Evolutionary conservation across 2,113 vertebrate species (phyloP).

Genomic region (Electrona antarctica): DNA sequence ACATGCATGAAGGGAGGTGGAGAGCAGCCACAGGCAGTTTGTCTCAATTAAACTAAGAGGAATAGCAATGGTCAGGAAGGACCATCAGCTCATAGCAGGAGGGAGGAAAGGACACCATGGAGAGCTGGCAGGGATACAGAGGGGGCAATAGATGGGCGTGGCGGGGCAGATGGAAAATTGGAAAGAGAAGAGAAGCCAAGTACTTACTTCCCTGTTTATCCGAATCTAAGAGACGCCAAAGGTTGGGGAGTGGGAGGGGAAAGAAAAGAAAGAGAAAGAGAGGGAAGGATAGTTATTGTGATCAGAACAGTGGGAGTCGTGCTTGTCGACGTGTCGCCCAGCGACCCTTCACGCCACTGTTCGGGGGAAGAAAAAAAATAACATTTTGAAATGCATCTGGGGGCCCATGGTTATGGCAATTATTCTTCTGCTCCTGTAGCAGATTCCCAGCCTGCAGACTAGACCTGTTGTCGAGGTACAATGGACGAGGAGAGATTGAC

Average conservation of each 20-base stretch:
- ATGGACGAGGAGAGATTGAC: slow-evolving; percentile 22
- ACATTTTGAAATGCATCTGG: neutral
- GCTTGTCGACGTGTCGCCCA: no score
- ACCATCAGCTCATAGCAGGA: slow-evolving; percentile 40
- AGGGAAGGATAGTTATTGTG: slow-evolving; percentile 66
- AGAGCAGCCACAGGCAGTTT: slow-evolving; percentile 6
- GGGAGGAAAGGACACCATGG: slow-evolving; percentile 4
- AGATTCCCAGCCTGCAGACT: no score
- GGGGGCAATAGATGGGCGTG: slow-evolving; percentile 1
- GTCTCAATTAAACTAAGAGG: slow-evolving; percentile 10
- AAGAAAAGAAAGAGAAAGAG: slow-evolving; percentile 24
- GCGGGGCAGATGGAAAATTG: slow-evolving; percentile 20
- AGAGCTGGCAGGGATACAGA: slow-evolving; percentile 17
- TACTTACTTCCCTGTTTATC: slow-evolving; percentile 89
- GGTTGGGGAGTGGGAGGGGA: slow-evolving; percentile 43
- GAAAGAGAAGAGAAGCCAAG: slow-evolving; percentile 64
- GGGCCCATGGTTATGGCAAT: no score
- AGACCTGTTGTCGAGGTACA: neutral
- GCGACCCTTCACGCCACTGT: no score
- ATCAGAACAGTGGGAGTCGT: slow-evolving; percentile 33
- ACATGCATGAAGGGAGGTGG: no score
- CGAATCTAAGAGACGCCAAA: slow-evolving; percentile 81
- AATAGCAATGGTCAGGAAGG: slow-evolving; percentile 32
- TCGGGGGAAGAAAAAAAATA: no score
- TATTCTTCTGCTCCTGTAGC: no score